A percentile compares a stretch with the other conserved stretches of the same genome.
Conservation (phyloP, 2,113 vertebrate species). For the Aleadryas rufinucha region DNA sequence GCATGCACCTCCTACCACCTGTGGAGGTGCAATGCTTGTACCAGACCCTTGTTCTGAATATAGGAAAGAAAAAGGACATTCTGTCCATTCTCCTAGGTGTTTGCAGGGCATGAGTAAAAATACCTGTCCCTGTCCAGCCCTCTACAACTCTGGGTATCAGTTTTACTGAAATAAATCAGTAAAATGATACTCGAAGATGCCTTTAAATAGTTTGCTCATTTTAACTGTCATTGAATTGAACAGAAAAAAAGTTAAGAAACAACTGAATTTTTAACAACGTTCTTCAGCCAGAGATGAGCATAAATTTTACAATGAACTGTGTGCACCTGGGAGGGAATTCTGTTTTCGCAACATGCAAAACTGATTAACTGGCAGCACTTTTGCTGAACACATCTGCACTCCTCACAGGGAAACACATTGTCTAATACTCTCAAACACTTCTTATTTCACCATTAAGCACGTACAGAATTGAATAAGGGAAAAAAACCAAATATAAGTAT, state of each 20-base stretch:
- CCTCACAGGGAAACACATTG: neutral
- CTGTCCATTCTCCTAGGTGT: neutral
- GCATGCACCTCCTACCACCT: neutral
- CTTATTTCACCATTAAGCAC: conserved; percentile 5
- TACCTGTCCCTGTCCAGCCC: neutral
- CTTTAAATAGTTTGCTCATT: neutral
- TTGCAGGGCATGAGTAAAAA: neutral
- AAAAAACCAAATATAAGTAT: neutral
- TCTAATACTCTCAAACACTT: neutral
- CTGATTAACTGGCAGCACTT: neutral
- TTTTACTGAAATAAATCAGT: neutral
- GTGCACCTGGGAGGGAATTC: neutral
- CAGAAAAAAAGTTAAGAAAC: neutral
- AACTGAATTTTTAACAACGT: neutral
- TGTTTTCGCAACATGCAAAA: neutral
- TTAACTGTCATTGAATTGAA: conserved; percentile 1
- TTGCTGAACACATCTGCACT: neutral
- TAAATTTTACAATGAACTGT: neutral
- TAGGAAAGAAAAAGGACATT: neutral
- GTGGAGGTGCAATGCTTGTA: neutral
- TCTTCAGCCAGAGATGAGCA: neutral
- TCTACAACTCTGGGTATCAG: neutral
- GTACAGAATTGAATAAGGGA: neutral
- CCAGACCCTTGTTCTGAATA: neutral
- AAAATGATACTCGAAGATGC: neutral